Base-by-base conservation (phyloP, 1,140 invertebrate genomes). In the Contarinia nasturtii region DNA sequence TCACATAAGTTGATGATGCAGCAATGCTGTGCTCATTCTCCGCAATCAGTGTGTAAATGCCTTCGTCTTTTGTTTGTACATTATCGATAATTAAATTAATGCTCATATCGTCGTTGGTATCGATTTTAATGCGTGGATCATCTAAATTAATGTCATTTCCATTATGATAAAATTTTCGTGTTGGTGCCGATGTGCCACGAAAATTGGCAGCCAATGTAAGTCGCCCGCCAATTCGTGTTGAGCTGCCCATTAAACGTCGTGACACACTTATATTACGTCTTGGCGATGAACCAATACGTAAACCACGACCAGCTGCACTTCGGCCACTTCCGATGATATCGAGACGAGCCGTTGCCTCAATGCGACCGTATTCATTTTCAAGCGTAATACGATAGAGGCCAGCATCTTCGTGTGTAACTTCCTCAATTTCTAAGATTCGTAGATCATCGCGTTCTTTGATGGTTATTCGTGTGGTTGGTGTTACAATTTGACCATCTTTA, bases 311-410 rank as follows among this genome's bases (percentile, higher is more conserved):
- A 4, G 64, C 64, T 8, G 61, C 59, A 43, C 60, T 58, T 20
- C 60, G 57, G 41, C 61, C 59, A 44, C 67, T 65, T 67, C 77
- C 68, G 40, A 89, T 82, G 4, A 91, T 77, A 57, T 90, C 84
- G 8, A 90, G 59, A 34, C 81, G 69, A 0, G 85, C 86, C 5
- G 77, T 76, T 1, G 86, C 82, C 55, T 86, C 81, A 2, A 83
- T 77, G 50, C 79, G 72, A 0, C 87, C 87, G 36, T 81, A 76
- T 50, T 86, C 78, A 57, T 90, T 90, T 56, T 87, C 84, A 8
- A 88, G 58, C 1, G 75, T 79, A 11, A 90, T 74, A 38, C 80
- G 73, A 57, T 90, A 90, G 0, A 86, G 61, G 0, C 85, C 87
- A 0, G 83, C 80, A 58, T 90, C 86, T 49, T 83, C 79, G 3